These are phyloP conservation scores for Acrocephalus kingi DNA, from an alignment of 2,113 vertebrate genomes.

Conservation along the genomic window DNA sequence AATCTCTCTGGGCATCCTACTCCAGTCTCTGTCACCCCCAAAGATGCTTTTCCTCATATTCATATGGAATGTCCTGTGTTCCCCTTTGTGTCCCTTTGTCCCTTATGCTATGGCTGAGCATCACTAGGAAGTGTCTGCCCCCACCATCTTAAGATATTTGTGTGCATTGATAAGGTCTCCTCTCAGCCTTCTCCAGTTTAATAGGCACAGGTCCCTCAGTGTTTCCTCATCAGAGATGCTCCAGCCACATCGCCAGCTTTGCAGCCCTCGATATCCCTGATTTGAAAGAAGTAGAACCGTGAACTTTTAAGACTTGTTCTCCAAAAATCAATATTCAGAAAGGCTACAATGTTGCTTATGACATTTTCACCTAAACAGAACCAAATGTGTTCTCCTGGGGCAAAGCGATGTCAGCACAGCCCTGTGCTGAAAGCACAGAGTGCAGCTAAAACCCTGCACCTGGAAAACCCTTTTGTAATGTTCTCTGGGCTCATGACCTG, in stretches of 20 bases:
- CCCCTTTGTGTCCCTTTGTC: neutral
- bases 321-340: neutral
- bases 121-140: neutral
- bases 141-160: neutral
- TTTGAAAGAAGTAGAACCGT: slow-evolving; percentile 11
- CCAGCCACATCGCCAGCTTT: neutral
- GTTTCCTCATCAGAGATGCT: neutral
- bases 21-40: neutral
- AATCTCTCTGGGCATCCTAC: neutral
- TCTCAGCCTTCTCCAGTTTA: neutral
- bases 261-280: neutral
- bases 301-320: neutral
- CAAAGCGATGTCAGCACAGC: neutral
- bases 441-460: neutral
- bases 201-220: neutral
- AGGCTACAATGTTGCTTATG: neutral
- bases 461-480: neutral
- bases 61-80: neutral
- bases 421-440: neutral
- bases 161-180: neutral
- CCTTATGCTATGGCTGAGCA: neutral
- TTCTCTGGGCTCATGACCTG: neutral
- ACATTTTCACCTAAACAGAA: neutral
- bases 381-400: neutral
- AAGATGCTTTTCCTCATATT: neutral